Conservation (phyloP, 2,797 vertebrate species). For the Chiroxiphia lanceolata region DNA sequence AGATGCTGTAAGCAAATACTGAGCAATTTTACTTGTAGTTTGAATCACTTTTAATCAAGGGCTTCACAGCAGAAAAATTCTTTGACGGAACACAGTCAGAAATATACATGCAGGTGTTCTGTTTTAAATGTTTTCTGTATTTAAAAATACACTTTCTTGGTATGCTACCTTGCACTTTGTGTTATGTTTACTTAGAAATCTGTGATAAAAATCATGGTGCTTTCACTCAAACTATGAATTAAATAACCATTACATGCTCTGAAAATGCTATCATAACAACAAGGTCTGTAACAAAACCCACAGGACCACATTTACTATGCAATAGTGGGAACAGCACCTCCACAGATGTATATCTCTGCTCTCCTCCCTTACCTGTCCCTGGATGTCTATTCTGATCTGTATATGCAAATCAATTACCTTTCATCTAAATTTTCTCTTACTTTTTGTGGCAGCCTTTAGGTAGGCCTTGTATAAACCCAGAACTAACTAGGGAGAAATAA, state of each 20-base stretch:
- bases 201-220: background rate
- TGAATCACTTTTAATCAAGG: background rate
- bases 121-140: background rate
- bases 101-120: background rate
- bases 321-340: background rate
- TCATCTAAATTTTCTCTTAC: background rate
- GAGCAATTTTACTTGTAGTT: background rate
- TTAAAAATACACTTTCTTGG: background rate
- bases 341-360: rapidly evolving
- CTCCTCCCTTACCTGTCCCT: background rate
- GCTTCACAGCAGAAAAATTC: background rate
- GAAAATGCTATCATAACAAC: background rate
- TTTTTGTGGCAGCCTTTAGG: background rate
- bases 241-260: background rate
- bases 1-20: background rate
- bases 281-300: background rate
- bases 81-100: background rate
- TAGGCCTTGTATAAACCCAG: background rate
- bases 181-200: background rate
- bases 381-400: background rate
- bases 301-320: background rate
- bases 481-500: background rate
- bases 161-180: background rate
- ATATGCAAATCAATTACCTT: background rate
- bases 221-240: background rate